Evolutionary conservation across 2,113 vertebrate genomes (phyloP).

Genomic region (Nothoprocta pentlandii): DNA sequence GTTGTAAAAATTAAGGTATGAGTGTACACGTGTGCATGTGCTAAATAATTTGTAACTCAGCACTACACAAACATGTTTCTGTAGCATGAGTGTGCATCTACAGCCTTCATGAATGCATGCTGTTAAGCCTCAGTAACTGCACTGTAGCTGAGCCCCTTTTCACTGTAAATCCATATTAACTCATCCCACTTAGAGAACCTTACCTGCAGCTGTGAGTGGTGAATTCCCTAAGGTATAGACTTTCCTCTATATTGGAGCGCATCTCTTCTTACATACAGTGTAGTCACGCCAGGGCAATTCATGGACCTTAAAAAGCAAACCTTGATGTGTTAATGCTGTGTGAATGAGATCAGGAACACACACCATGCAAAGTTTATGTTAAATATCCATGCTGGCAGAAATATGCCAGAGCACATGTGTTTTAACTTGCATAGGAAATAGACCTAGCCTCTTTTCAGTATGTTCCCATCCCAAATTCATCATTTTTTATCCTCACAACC

Average conservation of each 20-base stretch:
- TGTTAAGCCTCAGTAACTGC: neutral
- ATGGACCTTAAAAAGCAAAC: neutral
- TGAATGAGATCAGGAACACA: neutral
- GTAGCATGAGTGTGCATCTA: neutral
- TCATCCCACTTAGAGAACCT: neutral
- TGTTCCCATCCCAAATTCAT: neutral
- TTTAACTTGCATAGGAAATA: neutral
- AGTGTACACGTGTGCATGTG: accelerated
- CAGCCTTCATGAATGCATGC: neutral
- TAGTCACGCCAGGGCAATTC: neutral
- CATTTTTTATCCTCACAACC: neutral
- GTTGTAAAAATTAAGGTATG: neutral
- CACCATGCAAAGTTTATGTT: neutral
- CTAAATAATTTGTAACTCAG: neutral
- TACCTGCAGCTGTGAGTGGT: neutral
- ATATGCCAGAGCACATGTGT: neutral
- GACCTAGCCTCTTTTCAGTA: neutral
- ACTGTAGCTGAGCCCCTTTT: neutral
- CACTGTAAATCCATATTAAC: neutral
- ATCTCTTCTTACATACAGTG: neutral
- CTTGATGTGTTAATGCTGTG: neutral
- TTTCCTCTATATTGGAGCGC: neutral
- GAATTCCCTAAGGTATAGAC: neutral
- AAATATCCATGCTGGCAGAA: neutral
- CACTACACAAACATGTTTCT: neutral